These are phyloP conservation scores for Cotesia typhae DNA, from an alignment of 1,140 invertebrate genomes.

Conservation along the genomic window DNA sequence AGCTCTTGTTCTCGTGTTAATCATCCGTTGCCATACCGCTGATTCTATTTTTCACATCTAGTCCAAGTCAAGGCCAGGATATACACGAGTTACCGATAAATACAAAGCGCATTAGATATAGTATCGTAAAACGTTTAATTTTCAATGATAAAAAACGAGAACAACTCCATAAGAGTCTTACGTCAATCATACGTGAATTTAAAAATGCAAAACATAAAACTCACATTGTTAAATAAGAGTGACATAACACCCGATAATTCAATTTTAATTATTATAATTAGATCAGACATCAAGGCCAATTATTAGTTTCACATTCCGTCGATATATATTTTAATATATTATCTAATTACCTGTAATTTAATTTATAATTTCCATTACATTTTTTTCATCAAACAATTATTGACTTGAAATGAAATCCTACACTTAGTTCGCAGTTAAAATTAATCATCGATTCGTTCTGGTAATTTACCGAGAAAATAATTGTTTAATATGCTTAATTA, in stretches of 20 bases:
- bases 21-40: not conserved
- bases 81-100: no score
- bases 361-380: not conserved
- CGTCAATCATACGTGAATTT: conserved; percentile 1
- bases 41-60: no score
- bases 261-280: no score
- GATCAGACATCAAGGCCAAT: no score
- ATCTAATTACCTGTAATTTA: not conserved
- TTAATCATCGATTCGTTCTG: conserved; percentile 1
- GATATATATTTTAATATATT: no score
- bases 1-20: conserved; percentile 13
- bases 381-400: not conserved
- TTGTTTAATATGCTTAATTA: conserved; percentile 11
- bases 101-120: no score
- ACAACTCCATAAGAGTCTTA: not conserved
- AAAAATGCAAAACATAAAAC: not conserved
- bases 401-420: not conserved
- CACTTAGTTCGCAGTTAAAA: not conserved
- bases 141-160: conserved; percentile 14
- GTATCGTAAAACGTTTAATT: no score
- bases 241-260: no score
- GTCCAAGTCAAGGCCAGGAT: no score
- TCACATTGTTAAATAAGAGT: not conserved
- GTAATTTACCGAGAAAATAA: not conserved
- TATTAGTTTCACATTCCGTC: no score